These are phyloP conservation scores for Monochamus alternatus DNA, from an alignment of 2,888 invertebrate species.

Conservation along the genomic window DNA sequence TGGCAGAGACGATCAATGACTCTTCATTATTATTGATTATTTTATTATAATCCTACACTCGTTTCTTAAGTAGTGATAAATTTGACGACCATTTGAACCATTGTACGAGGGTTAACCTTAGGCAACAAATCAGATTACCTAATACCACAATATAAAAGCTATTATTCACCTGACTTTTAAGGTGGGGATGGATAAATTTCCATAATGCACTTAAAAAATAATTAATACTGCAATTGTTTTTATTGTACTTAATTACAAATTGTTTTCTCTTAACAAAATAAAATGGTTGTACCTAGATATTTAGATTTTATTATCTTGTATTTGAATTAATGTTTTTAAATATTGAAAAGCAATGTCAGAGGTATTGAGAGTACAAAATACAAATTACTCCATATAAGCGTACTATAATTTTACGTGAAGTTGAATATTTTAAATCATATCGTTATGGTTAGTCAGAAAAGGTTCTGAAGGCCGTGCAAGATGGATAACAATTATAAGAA, in stretches of 20 bases:
- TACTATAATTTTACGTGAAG: neutral
- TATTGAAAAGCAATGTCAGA: too few species aligned
- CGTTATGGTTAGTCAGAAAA: neutral
- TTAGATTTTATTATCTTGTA: too few species aligned
- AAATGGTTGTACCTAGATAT: too few species aligned
- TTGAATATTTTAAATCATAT: neutral
- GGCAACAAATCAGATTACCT: neutral
- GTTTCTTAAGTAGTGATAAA: neutral
- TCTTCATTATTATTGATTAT: neutral
- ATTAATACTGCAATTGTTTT: too few species aligned
- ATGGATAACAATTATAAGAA: slow-evolving; percentile 8
- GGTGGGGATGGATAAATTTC: neutral
- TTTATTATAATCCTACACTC: neutral
- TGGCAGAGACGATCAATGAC: neutral
- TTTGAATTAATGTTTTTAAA: too few species aligned
- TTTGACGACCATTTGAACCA: neutral
- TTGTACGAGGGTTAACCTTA: neutral
- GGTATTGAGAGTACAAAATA: too few species aligned
- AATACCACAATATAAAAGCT: neutral
- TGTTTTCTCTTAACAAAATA: too few species aligned
- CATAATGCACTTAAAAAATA: neutral
- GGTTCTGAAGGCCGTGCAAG: neutral
- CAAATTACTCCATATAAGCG: too few species aligned
- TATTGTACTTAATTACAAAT: too few species aligned
- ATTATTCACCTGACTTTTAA: neutral